Evolutionary conservation across 2,797 vertebrate species (phyloP).

Genomic region (Ispidina lecontei): DNA sequence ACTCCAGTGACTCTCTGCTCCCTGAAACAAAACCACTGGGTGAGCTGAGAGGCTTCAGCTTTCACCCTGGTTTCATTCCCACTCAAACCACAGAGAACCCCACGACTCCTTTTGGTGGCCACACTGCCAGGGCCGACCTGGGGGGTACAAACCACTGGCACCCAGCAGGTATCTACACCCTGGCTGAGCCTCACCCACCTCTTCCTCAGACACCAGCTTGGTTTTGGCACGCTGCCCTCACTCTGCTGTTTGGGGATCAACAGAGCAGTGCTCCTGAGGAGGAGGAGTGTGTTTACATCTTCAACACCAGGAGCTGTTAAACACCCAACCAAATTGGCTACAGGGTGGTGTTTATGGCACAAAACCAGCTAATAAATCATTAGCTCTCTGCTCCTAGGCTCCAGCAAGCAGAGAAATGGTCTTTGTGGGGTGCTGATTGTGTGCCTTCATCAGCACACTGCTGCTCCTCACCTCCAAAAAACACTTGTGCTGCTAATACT

Average conservation of each 20-base stretch:
- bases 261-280: neutral
- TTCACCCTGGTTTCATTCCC: neutral
- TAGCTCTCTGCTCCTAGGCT: neutral
- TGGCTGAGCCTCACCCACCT: neutral
- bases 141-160: neutral
- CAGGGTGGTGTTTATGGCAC: neutral
- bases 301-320: neutral
- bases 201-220: neutral
- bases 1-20: conserved; percentile 95
- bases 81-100: neutral
- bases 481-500: fast-evolving
- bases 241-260: neutral
- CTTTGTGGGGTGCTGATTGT: fast-evolving
- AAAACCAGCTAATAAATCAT: neutral
- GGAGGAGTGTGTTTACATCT: neutral
- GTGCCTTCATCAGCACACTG: neutral
- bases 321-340: neutral
- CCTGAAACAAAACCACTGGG: conserved; percentile 77
- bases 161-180: neutral
- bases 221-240: neutral
- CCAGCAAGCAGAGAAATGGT: too few relatives aligned
- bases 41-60: conserved; percentile 15
- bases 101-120: neutral
- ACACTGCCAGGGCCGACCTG: neutral
- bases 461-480: neutral